Evolutionary conservation across 2,797 vertebrate genomes (phyloP), one percentile per base, ranked within the genome.

Genomic region (Danio aesculapii): DNA sequence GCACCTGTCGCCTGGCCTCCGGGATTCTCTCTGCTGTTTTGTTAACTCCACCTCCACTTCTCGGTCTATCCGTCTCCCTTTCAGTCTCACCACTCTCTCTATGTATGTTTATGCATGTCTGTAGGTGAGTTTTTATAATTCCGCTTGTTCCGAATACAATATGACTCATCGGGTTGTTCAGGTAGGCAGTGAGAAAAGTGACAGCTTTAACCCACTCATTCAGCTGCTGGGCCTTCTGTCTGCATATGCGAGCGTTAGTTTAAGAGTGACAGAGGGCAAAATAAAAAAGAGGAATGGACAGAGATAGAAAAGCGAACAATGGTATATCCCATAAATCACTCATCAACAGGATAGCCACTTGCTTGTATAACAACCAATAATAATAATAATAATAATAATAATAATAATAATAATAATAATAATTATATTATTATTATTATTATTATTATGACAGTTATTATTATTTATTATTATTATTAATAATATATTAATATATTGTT

Each of bases 141-240:
- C 73, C 53, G 71, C 78, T 79, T 73, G 70, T 77, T 57, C 49
- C 12, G 58, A 74, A 77, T 74, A 82, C 59, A 79, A 57, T 78
- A 50, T 75, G 64, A 78, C 58, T 81, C 84, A 84, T 84, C 81
- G 84, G 66, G 81, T 75, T 79, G 85, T 72, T 61, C 63, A 81
- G 77, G 64, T 84, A 41, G 59, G 70, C 64, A 80, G 78, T 80
- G 69, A 80, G 61, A 64, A 73, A 73, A 72, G 78, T 73, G 68
- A 80, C 69, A 80, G 78, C 58, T 80, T 63, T 55, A 80, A 80
- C 69, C 69, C 69, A 55, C 69, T 80, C 61, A 46, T 73, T 80
- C 78, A 80, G 78, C 69, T 80, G 68, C 78, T 80, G 59, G 59
- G 68, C 68, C 78, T 79, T 79, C 77, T 79, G 77, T 79, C 67